Evolutionary conservation across 2,888 invertebrate species (phyloP), one percentile per base, ranked within the genome.

Genomic region (Syrista parreyssii): DNA sequence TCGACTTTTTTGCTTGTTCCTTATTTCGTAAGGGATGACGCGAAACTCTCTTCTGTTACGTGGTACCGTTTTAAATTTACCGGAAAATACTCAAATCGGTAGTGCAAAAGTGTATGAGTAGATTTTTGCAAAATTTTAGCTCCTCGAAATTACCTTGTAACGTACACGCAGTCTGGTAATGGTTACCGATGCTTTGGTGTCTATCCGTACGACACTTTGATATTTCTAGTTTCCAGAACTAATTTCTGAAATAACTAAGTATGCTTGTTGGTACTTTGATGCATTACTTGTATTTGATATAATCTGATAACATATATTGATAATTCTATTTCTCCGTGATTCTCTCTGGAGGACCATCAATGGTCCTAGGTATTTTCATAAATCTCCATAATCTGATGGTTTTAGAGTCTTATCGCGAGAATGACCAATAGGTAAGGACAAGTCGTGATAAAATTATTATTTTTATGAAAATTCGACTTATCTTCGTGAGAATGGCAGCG

Each of bases 351-450:
- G 35, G 78, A 35, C 79, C 75, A 74, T 77, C 73, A 4, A 12
- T 36, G 75, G 76, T 36, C 76, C 75, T 85, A 85, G 79, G 86
- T 87, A 73, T 86, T 86, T 69, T 89, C 85, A 80, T 87, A 88
- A 75, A 87, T 88, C 80, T 89, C 83, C 87, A 85, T 88, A 73
- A 79, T 76, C 40, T 55, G 23, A 55, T 55, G 9, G 23, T 55
- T 23, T 55, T 55, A 55, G 23, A 9, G 6, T 9, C 40, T 55
- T 55, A 55, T 55, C 40, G 23, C 40, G 40, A 55, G 40, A 55
- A 55, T 23, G 6, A 55, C 40, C 40, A 9, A 23, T 9, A 55
- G 40, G 15, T 23, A 55, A 15, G 23, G 23, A 23, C 40, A 55
- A 55, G 40, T 9, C 40, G 40, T 55, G 23, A 55, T 55, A 55